phyloP scores from a whole-genome alignment of 23 tunicate genomes.

The Halocynthia aurantium region DNA sequence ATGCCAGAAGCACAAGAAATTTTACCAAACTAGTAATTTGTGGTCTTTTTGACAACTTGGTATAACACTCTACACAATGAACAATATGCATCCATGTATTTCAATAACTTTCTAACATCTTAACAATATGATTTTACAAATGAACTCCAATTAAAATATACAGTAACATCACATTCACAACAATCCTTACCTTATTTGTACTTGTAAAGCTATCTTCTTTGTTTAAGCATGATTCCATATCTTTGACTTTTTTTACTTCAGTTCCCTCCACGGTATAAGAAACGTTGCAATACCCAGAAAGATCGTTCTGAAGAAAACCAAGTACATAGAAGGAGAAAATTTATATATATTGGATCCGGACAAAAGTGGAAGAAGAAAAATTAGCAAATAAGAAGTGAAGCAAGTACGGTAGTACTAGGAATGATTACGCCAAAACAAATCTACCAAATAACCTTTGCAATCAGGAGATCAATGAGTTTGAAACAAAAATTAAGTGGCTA shows the following conservation, averaged over 20 bases:
- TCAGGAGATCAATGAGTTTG: no score
- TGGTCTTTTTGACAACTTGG: not conserved
- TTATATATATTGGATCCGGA: not conserved
- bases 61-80: not conserved
- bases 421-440: no score
- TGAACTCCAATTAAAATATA: no score
- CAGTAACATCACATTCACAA: not conserved
- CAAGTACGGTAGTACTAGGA: no score
- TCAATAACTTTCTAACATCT: not conserved
- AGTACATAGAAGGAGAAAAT: not conserved
- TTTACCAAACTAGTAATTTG: not conserved
- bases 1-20: not conserved
- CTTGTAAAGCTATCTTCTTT: conserved; percentile 61
- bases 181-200: conserved; percentile 33
- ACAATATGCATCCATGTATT: not conserved
- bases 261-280: conserved; percentile 40
- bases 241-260: conserved; percentile 67
- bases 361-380: no score
- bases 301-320: conserved; percentile 54
- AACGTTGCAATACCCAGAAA: conserved; percentile 61
- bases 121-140: not conserved
- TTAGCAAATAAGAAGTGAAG: no score
- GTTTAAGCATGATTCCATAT: conserved; percentile 54
- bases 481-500: no score
- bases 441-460: no score